Base-by-base conservation (phyloP, 2,888 invertebrate genomes). In the Coelopa pilipes region DNA sequence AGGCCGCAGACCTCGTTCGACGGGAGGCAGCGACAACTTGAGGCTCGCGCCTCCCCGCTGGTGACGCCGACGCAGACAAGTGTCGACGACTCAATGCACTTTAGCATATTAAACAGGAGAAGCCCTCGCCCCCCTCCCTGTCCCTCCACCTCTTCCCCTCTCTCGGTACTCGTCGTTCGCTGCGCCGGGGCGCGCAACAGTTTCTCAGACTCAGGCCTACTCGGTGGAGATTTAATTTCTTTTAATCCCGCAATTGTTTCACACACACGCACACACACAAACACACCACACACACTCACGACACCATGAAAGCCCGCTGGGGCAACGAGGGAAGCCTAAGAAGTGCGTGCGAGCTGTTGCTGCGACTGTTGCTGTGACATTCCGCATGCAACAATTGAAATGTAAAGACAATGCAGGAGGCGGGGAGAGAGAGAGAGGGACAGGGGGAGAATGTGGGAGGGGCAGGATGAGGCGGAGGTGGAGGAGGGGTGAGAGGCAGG, bases 161-260 rank as follows among this genome's bases (percentile, higher is more conserved):
- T 34, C 7, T 34, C 4, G 7, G 7, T 34, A 34, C 7, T 34
- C 4, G 2, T 34, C 34, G 2, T 34, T 34, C 34, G 7, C 34
- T 34, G 34, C 2, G 34, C 7, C 7, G 15, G 45, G n/a, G 17
- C n/a, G 74, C 67, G 76, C 70, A 76, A 69, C 69, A 69, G 46
- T 57, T 57, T 17, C 59, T 69, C 57, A 69, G 47, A 63, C 65
- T 71, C 65, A 71, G 65, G 55, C 63, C 63, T 55, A 65, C 60
- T 45, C 4, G n/a, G 10, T 55, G 65, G 72, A 77, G 77, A 76
- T 79, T 79, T 78, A 74, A 78, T 79, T 79, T 78, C 75, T 76
- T 76, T 76, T 78, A 79, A 78, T 78, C 75, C 76, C 57, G 72
- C 77, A 78, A 76, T 76, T 78, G 76, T 77, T 75, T 77, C 72